Evolutionary conservation across 2,888 invertebrate genomes (phyloP), one percentile per base, ranked within the genome.

Genomic region (Volucella zonaria): DNA sequence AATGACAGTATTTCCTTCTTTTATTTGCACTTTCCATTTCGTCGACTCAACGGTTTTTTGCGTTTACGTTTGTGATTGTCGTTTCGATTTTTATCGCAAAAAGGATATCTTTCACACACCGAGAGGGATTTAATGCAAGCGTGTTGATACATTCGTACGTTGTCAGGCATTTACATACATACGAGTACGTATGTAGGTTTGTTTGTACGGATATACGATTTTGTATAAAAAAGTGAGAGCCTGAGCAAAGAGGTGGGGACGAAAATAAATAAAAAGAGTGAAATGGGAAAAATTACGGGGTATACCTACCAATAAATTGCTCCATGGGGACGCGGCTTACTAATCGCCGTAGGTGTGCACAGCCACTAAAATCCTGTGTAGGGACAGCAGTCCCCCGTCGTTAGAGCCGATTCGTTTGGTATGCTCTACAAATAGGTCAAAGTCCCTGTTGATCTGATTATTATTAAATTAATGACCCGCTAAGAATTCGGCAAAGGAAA

Each of bases 391-490:
- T 49, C 62, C 38, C 74, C 68, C 75, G 68, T 56, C 70, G 58
- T 78, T 70, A 77, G 77, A 70, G 70, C 12, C 78, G 71, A 52
- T 51, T 42, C 51, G 62, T 76, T 45, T 75, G 68, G 73, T 68
- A 62, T 81, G 73, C 67, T 77, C 71, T 71, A 64, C 81, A 81
- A 83, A 83, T 83, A 83, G 83, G 83, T 83, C 83, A 80, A 62
- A 81, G 85, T 77, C 71, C 81, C 81, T 85, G 81, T 85, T 85
- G 85, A 85, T 85, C 85, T 77, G 85, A 85, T 85, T 81, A 85
- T 85, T 85, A 85, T 77, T 76, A 85, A 85, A 85, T 85, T 85
- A 85, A 81, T 85, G 85, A 81, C 85, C 81, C 85, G 81, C 76
- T 81, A 85, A 85, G 81, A 81, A 85, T 85, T 85, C 81, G 73